Evolutionary conservation across 2,888 invertebrate species (phyloP).

Genomic region (Habroteleia sp.): DNA sequence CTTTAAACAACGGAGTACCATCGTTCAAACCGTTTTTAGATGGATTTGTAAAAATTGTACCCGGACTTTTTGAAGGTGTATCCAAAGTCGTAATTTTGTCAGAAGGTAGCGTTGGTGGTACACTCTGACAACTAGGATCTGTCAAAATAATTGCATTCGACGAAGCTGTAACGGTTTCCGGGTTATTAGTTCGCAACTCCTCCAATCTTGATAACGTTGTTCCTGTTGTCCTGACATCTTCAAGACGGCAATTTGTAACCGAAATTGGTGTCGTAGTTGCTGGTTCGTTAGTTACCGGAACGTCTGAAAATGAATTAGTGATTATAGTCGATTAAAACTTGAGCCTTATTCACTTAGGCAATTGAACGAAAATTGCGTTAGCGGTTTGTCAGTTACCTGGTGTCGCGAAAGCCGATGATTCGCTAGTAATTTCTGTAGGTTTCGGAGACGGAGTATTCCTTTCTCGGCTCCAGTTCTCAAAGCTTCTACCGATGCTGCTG

Average conservation of each 20-base stretch:
- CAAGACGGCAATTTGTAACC: not conserved
- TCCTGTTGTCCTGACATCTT: slow-evolving; percentile 3
- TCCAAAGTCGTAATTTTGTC: slow-evolving; percentile 12
- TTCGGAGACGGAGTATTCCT: slow-evolving; percentile 74
- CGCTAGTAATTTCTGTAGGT: slow-evolving; percentile 67
- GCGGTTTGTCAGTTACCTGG: slow-evolving; percentile 68
- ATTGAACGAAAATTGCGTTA: not conserved
- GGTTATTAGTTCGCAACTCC: slow-evolving; percentile 13
- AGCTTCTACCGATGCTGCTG: slow-evolving; percentile 77
- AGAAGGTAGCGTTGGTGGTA: not conserved
- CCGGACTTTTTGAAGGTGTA: slow-evolving; percentile 6
- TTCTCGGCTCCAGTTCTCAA: slow-evolving; percentile 76
- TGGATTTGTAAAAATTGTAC: slow-evolving; percentile 11
- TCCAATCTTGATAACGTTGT: slow-evolving; percentile 7
- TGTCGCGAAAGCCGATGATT: slow-evolving; percentile 68
- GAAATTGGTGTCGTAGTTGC: slow-evolving; percentile 10
- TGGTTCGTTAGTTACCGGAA: slow-evolving; percentile 6
- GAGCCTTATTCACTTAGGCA: not conserved
- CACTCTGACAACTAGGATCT: not conserved
- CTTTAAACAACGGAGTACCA: slow-evolving; percentile 72
- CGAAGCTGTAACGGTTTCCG: not conserved
- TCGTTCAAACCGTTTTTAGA: slow-evolving; percentile 37
- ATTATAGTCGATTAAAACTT: not conserved
- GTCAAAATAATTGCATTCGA: slow-evolving; percentile 3
- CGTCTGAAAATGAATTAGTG: slow-evolving; percentile 38